Base-by-base conservation (phyloP, 2,113 vertebrate genomes). In the Bubalus kerabau region DNA sequence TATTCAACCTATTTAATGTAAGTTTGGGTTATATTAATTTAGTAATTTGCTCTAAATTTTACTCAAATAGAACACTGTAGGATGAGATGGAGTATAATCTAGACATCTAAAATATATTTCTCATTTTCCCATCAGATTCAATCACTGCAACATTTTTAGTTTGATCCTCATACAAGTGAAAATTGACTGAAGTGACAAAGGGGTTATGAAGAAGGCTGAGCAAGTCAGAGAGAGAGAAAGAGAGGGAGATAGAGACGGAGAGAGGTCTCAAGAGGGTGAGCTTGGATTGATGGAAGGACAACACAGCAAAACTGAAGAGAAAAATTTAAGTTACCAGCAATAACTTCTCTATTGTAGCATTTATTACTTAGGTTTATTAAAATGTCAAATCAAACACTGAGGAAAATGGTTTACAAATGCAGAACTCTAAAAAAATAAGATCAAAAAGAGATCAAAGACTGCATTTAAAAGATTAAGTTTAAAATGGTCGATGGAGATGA, bases 281-380 rank as follows among this genome's bases (percentile, higher is more conserved):
- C 67, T 87, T 48, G 19, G 5, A 87, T 24, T 81, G 46, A 82
- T 11, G 11, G 17, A 56, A 5, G 15, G 46, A 81, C 17, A 92
- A 11, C 24, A 19, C 2, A 2, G 13, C 3, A 81, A 57, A 17
- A 43, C 1, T 23, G 8, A 87, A 54, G 13, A 43, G 24, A 84
- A 93, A 84, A 95, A 48, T 7, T 59, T 67, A 89, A 95, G 2
- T 14, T 62, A 9, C 5, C 30, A 32, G 1, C 19, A 95, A 82
- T 56, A 46, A 40, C 94, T 97, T 62, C 23, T 57, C 2, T 76
- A 40, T 11, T 43, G 2, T 43, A 91, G 0, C 46, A 87, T 62
- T 91, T 59, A 28, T 82, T 82, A 95, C 78, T 36, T 3, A 93
- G 60, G 11, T 87, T 97, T 74, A 89, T 71, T 82, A 95, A 96